Conservation (phyloP, 2,113 vertebrate species). For the Coregonus clupeaformis region DNA sequence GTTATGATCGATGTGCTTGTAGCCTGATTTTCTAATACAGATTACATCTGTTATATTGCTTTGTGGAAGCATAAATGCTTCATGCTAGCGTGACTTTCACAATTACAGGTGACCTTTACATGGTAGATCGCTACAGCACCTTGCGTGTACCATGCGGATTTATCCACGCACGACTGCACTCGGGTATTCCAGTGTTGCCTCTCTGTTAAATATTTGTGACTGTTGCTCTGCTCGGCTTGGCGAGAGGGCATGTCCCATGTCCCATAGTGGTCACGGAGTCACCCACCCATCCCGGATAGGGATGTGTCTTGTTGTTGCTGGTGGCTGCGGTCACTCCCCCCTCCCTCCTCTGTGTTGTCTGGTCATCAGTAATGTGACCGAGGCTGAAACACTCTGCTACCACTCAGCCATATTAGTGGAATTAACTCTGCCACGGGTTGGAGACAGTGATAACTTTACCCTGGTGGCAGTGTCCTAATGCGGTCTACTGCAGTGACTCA, state of each 20-base stretch:
- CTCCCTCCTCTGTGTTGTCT: background rate
- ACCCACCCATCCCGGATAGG: background rate
- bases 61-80: too few relatives aligned
- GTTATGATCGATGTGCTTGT: too few relatives aligned
- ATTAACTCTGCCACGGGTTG: constrained; percentile 18
- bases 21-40: too few relatives aligned
- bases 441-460: constrained; percentile 16
- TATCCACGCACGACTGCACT: background rate
- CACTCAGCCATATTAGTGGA: constrained; percentile 21
- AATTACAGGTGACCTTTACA: background rate
- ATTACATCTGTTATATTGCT: too few relatives aligned
- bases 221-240: background rate
- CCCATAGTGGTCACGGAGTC: background rate
- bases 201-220: background rate
- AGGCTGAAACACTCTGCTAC: background rate
- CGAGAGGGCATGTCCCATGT: background rate
- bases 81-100: background rate
- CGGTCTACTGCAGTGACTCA: background rate
- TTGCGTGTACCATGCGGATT: background rate
- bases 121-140: background rate
- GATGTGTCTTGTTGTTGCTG: background rate
- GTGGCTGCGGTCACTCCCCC: background rate
- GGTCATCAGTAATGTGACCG: constrained; percentile 6
- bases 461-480: background rate
- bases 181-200: too few relatives aligned